Base-by-base conservation (phyloP, 2,888 invertebrate species). In the Tipula unca region DNA sequence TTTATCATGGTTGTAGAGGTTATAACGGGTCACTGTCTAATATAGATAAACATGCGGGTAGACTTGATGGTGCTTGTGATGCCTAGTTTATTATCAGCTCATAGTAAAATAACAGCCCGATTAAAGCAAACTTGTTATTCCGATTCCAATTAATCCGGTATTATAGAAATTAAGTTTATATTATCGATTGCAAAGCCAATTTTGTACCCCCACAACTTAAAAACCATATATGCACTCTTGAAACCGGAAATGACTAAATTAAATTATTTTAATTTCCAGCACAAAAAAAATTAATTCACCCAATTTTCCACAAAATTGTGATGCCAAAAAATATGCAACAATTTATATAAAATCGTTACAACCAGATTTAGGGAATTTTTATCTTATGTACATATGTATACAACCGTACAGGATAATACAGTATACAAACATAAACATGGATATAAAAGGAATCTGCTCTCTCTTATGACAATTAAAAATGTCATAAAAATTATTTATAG, bases 381-480 rank as follows among this genome's bases (percentile, higher is more conserved):
- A 69, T 69, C 69, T 25, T 25, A 69, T 10, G 14, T 8, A 69
- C 69, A 69, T 25, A 69, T n/a, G n/a, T 25, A 69, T 25, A 32
- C 48, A 54, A 25, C 20, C 20, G 17, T 5, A 54, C 25, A 20
- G 14, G 8, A 54, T 20, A 25, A 25, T 17, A 54, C 17, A 54
- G 48, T n/a, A 69, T n/a, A n/a, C n/a, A n/a, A 69, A 69, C 69
- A 69, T 25, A 25, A 69, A 69, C 25, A 69, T 48, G 39, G 39
- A 3, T 39, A 39, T 48, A 69, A 25, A 20, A 25, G 25, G 69
- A 69, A 69, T 69, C 69, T 69, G 69, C 69, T 69, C 69, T 69
- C 69, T 69, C 69, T n/a, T n/a, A 69, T 69, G 69, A 69, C 69
- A 69, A 69, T 69, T 69, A 69, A 69, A 69, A 69, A 69, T 69